These are phyloP conservation scores for Neelides folsomi DNA, from an alignment of 2,888 invertebrate species.

Conservation along the genomic window DNA sequence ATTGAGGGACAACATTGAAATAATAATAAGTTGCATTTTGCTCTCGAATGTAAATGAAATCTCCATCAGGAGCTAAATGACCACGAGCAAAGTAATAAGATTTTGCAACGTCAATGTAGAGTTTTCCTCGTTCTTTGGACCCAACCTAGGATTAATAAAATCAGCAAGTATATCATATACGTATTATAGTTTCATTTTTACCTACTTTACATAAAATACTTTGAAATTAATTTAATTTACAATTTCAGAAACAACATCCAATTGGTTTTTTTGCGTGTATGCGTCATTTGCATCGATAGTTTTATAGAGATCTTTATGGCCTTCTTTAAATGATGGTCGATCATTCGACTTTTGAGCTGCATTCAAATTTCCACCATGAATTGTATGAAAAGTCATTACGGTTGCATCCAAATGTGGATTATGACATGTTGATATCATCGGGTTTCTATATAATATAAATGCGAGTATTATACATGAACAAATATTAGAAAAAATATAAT, in stretches of 20 bases:
- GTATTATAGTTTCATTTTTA: no score
- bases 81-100: slow-evolving; percentile 41
- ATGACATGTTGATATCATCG: slow-evolving; percentile 23
- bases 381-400: slow-evolving; percentile 11
- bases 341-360: slow-evolving; percentile 6
- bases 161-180: no score
- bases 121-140: no score
- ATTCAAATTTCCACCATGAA: slow-evolving; percentile 17
- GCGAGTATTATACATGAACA: no score
- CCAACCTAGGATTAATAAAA: no score
- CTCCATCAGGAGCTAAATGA: slow-evolving; percentile 50
- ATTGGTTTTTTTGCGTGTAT: slow-evolving; percentile 10
- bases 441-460: slow-evolving; percentile 4
- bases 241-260: slow-evolving; percentile 29
- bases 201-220: neutral
- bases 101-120: neutral
- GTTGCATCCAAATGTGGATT: slow-evolving; percentile 19
- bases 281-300: slow-evolving; percentile 12
- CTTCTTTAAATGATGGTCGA: slow-evolving; percentile 18
- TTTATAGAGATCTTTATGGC: slow-evolving; percentile 11
- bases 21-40: slow-evolving; percentile 51
- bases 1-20: slow-evolving; percentile 53
- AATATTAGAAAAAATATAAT: no score
- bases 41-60: slow-evolving; percentile 48
- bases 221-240: slow-evolving; percentile 1